Evolutionary conservation across 2,113 vertebrate species (phyloP).

Genomic region (Tragelaphus scriptus): DNA sequence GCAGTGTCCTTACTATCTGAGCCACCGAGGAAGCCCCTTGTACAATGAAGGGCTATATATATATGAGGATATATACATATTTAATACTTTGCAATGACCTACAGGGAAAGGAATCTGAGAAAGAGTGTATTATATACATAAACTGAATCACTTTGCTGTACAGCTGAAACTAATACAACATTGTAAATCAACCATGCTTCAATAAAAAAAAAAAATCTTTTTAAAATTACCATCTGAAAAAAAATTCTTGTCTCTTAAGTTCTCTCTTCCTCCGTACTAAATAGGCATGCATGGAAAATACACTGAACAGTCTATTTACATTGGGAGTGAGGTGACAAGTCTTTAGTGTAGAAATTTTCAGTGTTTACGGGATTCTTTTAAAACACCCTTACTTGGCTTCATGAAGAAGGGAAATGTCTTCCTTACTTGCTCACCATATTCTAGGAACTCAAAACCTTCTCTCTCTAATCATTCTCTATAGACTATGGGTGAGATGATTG

Average conservation of each 20-base stretch:
- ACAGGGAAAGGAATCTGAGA: no score
- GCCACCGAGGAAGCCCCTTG: no score
- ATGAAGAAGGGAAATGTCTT: neutral
- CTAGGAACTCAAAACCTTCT: neutral
- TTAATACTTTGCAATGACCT: no score
- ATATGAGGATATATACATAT: neutral
- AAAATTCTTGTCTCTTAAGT: neutral
- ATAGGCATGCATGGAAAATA: neutral
- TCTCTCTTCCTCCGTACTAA: neutral
- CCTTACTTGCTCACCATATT: neutral
- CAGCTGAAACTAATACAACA: no score
- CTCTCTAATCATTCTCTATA: neutral
- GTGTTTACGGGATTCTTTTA: neutral
- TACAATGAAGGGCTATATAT: neutral
- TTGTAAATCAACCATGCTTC: no score
- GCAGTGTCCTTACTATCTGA: no score
- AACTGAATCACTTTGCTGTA: no score
- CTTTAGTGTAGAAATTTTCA: neutral
- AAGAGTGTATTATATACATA: no score
- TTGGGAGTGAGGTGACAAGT: neutral
- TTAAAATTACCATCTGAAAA: no score
- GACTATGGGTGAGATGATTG: neutral
- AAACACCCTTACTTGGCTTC: neutral
- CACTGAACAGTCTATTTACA: neutral
- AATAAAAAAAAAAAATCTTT: no score